Evolutionary conservation across 2,113 vertebrate species (phyloP).

Genomic region (Centropristis striata): DNA sequence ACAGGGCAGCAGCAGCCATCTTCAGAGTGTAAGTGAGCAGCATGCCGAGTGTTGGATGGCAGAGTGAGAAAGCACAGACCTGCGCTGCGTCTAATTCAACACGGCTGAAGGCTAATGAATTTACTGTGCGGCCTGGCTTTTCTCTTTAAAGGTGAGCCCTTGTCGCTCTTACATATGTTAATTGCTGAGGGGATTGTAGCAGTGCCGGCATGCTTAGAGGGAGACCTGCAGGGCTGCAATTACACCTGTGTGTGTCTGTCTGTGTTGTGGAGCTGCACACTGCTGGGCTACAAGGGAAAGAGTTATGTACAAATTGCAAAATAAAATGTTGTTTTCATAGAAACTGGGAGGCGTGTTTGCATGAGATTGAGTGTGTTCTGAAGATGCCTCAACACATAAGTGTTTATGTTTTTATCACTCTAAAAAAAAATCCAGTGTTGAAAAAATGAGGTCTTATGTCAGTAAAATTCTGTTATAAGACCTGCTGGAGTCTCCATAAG

Average conservation of each 20-base stretch:
- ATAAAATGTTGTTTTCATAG: too few relatives aligned
- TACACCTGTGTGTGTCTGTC: constrained; percentile 48
- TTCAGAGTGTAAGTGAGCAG: constrained; percentile 25
- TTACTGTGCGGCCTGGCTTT: constrained; percentile 66
- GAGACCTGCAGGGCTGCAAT: constrained; percentile 48
- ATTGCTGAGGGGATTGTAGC: constrained; percentile 50
- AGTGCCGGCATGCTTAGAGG: constrained; percentile 32
- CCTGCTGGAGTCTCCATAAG: too few relatives aligned
- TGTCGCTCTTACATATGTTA: constrained; percentile 70
- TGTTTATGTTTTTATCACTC: too few relatives aligned
- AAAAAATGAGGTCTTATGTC: too few relatives aligned
- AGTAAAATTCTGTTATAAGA: too few relatives aligned
- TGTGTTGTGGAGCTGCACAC: constrained; percentile 22
- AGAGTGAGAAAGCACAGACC: constrained; percentile 50
- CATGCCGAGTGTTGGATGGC: not conserved
- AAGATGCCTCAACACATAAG: too few relatives aligned
- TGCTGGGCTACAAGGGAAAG: constrained; percentile 36
- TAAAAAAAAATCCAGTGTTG: too few relatives aligned
- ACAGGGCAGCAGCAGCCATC: not conserved
- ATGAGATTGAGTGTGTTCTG: too few relatives aligned
- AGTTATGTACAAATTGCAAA: constrained; percentile 75
- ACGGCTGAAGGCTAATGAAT: constrained; percentile 72
- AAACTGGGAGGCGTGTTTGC: too few relatives aligned
- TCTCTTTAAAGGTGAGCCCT: constrained; percentile 78
- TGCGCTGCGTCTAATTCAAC: constrained; percentile 57